These are phyloP conservation scores for Heterotis niloticus DNA, from an alignment of 2,113 vertebrate species.

Conservation along the genomic window DNA sequence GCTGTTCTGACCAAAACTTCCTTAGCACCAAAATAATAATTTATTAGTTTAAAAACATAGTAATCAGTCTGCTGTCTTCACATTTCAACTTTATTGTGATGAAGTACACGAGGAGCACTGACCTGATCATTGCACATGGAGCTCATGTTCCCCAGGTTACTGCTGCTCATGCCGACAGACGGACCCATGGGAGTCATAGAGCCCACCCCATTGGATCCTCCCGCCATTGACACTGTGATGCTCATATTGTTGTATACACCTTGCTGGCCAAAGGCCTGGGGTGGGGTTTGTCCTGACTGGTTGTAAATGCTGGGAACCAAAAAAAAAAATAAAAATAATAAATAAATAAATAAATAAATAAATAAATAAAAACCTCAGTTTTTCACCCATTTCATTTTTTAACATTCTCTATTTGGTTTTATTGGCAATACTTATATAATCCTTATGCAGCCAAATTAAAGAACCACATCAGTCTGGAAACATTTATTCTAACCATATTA, in stretches of 20 bases:
- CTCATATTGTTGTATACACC: constrained; percentile 98
- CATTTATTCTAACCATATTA: neutral
- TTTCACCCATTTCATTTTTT: too few relatives aligned
- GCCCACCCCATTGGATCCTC: constrained; percentile 71
- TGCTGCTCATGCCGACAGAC: constrained; percentile 78
- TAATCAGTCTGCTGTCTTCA: neutral
- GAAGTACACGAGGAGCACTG: constrained; percentile 35
- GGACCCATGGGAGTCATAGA: constrained; percentile 80
- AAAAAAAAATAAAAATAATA: too few relatives aligned
- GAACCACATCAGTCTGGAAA: neutral
- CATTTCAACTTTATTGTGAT: neutral
- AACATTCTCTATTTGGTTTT: too few relatives aligned
- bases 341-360: too few relatives aligned
- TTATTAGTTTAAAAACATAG: neutral
- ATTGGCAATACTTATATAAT: neutral
- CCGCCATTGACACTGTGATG: constrained; percentile 94
- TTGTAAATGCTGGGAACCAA: constrained; percentile 71
- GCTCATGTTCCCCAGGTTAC: constrained; percentile 77
- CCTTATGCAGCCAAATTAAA: neutral
- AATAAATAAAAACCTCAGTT: too few relatives aligned
- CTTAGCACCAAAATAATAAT: neutral
- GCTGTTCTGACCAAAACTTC: neutral
- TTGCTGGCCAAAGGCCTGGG: constrained; percentile 72
- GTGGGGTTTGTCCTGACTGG: constrained; percentile 69
- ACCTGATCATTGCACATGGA: constrained; percentile 89